These are phyloP conservation scores for Mobula hypostoma DNA, from an alignment of 2,113 vertebrate species.

Conservation along the genomic window DNA sequence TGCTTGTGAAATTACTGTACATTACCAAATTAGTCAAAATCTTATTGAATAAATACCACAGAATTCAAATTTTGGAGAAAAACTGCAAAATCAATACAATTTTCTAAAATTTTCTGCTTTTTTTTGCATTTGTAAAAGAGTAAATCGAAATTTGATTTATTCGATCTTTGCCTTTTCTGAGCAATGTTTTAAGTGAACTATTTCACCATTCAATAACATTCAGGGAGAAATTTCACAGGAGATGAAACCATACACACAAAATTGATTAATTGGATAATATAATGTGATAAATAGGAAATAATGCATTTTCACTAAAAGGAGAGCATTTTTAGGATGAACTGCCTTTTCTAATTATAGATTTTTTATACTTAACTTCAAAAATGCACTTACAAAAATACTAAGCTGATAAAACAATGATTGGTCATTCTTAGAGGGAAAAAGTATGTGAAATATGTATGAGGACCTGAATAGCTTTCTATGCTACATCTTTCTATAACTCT, in stretches of 20 bases:
- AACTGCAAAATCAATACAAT: neutral
- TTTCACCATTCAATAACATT: neutral
- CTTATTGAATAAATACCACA: neutral
- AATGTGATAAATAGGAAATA: neutral
- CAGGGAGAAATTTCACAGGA: constrained; percentile 9
- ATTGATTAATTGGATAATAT: neutral
- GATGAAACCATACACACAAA: neutral
- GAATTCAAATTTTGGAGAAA: neutral
- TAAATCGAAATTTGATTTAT: neutral
- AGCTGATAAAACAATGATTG: neutral
- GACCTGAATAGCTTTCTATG: neutral
- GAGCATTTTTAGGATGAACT: neutral
- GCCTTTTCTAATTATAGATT: neutral
- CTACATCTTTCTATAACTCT: too few relatives aligned
- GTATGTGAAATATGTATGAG: neutral
- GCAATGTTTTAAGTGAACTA: neutral
- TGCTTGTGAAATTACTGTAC: constrained; percentile 15
- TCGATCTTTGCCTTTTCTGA: neutral
- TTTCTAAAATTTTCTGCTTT: neutral
- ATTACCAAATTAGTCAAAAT: neutral
- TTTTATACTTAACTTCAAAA: neutral
- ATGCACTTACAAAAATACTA: neutral
- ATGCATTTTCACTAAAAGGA: neutral
- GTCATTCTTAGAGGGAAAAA: neutral
- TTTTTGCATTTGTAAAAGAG: neutral